Evolutionary conservation across 1,140 invertebrate species (phyloP).

Genomic region (Tenebrio molitor): DNA sequence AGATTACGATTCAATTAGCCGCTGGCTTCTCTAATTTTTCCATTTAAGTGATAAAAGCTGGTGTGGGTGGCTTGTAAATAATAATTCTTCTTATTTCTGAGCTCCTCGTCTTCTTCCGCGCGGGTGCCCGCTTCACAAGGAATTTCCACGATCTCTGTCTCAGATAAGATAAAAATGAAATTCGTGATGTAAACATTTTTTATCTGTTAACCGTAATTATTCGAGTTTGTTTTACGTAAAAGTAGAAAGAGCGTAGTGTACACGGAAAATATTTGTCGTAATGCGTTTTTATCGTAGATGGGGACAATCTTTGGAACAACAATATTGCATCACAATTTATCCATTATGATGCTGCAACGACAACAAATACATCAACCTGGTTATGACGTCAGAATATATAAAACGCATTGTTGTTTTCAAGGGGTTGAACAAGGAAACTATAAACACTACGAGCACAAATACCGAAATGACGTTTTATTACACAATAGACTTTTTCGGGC

Average conservation of each 20-base stretch:
- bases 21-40: conserved; percentile 10
- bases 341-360: too few species aligned
- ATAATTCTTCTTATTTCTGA: conserved; percentile 8
- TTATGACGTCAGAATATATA: too few species aligned
- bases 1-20: conserved; percentile 29
- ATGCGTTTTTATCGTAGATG: conserved; percentile 22
- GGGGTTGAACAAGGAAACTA: too few species aligned
- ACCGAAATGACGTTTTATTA: too few species aligned
- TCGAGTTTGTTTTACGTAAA: conserved; percentile 36
- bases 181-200: conserved; percentile 39
- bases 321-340: conserved; percentile 5
- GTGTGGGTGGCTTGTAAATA: conserved; percentile 21
- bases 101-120: conserved; percentile 6
- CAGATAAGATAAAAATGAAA: conserved; percentile 33
- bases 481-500: too few species aligned
- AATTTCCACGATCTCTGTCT: conserved; percentile 18
- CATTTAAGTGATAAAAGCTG: not conserved
- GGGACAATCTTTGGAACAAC: not conserved
- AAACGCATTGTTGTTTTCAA: too few species aligned
- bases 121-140: conserved; percentile 2
- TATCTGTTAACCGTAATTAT: conserved; percentile 33
- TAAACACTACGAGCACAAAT: too few species aligned
- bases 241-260: conserved; percentile 30
- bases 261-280: conserved; percentile 22
- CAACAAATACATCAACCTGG: too few species aligned